Base-by-base conservation (phyloP, 37 sponge, comb jelly and placozoan species). In the Theonella swinhoei region DNA sequence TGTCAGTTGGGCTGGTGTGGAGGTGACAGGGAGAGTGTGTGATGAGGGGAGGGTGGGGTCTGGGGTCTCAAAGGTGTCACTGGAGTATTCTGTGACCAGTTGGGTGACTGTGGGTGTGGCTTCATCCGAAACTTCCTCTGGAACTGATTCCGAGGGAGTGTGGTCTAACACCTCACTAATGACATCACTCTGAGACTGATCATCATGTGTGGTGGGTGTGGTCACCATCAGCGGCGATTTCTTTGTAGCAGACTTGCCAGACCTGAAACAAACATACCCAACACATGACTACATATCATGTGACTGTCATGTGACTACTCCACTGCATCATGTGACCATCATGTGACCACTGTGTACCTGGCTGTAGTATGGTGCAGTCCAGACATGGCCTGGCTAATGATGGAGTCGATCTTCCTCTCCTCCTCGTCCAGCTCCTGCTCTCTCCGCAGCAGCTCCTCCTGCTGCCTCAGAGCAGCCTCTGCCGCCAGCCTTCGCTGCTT, bases 361-460 rank as follows among this genome's bases (percentile, higher is more conserved):
- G n/a, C n/a, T n/a, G n/a, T n/a, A n/a, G n/a, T n/a, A n/a, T n/a
- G n/a, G n/a, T n/a, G n/a, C n/a, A n/a, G n/a, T n/a, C n/a, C n/a
- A n/a, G n/a, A 39, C 74, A 61, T 66, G 1, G 79, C 89, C n/a
- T 83, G 24, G 28, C 25, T 39, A 32, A 83, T 41, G 2, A 83
- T 39, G 20, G 69, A 28, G 47, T 72, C 47, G 30, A 93, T 47
- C 23, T 80, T 39, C 35, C 68, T 79, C 39, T 90, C 87, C 36
- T 84, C 91, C 67, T 66, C 32, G 2, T 76, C 42, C 54, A 95
- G 43, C 28, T 73, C 22, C 42, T 66, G 66, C 58, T 91, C 88
- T 74, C 59, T 87, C 77, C 83, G 39, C 58, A 88, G 70, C 80
- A 95, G 87, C 64, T 86, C 68, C 69, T 81, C 39, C 39, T 88